Evolutionary conservation across 2,113 vertebrate species (phyloP).

Genomic region (Megaleporinus macrocephalus): DNA sequence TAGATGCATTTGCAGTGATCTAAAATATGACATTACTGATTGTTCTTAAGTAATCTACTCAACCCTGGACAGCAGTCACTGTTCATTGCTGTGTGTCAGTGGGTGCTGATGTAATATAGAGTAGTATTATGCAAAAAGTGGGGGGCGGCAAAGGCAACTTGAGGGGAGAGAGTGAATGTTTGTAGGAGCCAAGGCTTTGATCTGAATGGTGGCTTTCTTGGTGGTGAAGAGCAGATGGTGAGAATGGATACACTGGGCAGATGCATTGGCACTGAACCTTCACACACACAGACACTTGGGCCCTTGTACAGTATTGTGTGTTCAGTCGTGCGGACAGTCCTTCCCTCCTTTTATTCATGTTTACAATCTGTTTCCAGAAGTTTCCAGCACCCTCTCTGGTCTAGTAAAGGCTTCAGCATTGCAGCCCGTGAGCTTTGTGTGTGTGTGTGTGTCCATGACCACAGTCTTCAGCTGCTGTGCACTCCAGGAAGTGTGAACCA

Average conservation of each 20-base stretch:
- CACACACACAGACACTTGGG: constrained; percentile 19
- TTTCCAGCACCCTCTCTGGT: constrained; percentile 17
- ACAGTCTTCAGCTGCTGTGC: constrained; percentile 35
- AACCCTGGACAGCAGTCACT: too few species aligned
- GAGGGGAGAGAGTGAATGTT: background rate
- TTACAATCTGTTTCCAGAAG: constrained; percentile 36
- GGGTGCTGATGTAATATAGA: too few species aligned
- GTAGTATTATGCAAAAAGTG: too few species aligned
- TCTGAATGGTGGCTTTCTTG: constrained; percentile 10
- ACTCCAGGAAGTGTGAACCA: constrained; percentile 20
- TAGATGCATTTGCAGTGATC: too few species aligned
- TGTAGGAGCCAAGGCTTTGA: background rate
- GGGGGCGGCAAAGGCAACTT: background rate
- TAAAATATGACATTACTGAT: too few species aligned
- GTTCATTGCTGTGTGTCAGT: too few species aligned
- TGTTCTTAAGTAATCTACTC: too few species aligned
- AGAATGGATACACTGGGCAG: constrained; percentile 8
- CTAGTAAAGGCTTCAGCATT: background rate
- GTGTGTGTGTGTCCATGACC: constrained; percentile 3
- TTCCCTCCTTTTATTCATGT: constrained; percentile 27
- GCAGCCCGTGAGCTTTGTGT: background rate
- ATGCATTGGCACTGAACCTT: background rate
- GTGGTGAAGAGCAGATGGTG: background rate
- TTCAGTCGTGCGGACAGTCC: constrained; percentile 5
- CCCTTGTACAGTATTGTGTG: constrained; percentile 19